Percentiles rank a stretch among this genome's conserved stretches.
These are phyloP conservation scores for Barbus barbus DNA, from an alignment of 2,113 vertebrate species.

Conservation along the genomic window DNA sequence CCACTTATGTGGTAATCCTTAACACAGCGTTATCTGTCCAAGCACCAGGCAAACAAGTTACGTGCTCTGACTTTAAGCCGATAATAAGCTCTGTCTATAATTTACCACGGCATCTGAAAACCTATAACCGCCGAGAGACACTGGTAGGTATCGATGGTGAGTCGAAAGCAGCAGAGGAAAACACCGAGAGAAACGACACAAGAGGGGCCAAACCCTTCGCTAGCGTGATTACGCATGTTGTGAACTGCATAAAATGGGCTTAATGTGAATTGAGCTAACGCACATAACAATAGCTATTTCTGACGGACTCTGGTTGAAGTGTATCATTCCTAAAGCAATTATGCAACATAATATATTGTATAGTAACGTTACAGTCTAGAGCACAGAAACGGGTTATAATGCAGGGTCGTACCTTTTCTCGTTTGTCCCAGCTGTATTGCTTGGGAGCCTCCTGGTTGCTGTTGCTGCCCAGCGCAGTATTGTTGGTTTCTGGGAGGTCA, in stretches of 20 bases:
- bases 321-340: not conserved
- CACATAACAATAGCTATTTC: not conserved
- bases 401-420: conserved; percentile 74
- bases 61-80: conserved; percentile 60
- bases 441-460: conserved; percentile 74
- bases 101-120: conserved; percentile 15
- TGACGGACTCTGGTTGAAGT: not conserved
- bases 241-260: not conserved
- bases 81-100: conserved; percentile 63
- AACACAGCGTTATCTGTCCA: conserved; percentile 3
- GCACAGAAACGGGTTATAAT: not conserved
- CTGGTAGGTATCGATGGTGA: not conserved
- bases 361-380: too few species aligned
- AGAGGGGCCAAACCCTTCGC: not conserved
- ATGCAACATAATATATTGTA: not conserved
- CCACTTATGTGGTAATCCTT: conserved; percentile 31
- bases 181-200: not conserved
- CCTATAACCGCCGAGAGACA: not conserved
- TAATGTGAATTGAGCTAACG: not conserved
- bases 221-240: conserved; percentile 8
- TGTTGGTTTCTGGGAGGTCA: conserved; percentile 60
- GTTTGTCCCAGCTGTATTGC: conserved; percentile 84
- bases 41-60: conserved; percentile 36
- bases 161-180: not conserved
- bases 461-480: conserved; percentile 71